Conservation (phyloP, 1,140 invertebrate genomes). For the Triops longicaudatus region DNA sequence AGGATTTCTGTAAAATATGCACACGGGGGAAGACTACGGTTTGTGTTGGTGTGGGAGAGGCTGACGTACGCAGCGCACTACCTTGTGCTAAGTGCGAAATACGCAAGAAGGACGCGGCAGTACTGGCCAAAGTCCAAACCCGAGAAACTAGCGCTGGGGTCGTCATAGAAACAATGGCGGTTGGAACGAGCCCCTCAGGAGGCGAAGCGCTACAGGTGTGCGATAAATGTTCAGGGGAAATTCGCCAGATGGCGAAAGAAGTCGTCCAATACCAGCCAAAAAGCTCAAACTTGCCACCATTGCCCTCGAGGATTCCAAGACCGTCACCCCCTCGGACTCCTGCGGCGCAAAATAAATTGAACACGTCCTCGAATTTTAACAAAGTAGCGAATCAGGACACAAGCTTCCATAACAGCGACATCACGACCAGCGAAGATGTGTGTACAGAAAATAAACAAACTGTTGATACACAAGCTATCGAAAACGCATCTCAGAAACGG, state of each 20-base stretch:
- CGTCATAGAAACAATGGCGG: constrained; percentile 32
- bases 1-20: constrained; percentile 31
- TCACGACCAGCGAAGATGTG: neutral
- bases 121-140: neutral
- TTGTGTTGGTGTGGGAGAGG: constrained; percentile 38
- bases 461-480: neutral
- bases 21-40: constrained; percentile 32
- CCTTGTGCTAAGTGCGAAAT: constrained; percentile 23
- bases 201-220: constrained; percentile 48
- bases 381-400: neutral
- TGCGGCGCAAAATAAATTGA: neutral
- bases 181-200: constrained; percentile 36
- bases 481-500: constrained; percentile 8
- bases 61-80: constrained; percentile 31
- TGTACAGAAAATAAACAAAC: neutral
- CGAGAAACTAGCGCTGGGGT: constrained; percentile 33
- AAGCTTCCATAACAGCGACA: neutral
- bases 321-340: neutral
- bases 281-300: constrained; percentile 29
- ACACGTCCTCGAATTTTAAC: constrained; percentile 20
- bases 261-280: constrained; percentile 37
- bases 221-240: constrained; percentile 55
- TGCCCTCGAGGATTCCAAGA: constrained; percentile 31
- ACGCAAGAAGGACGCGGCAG: constrained; percentile 23
- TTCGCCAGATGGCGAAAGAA: constrained; percentile 46